Base-by-base conservation (phyloP, 2,888 invertebrate genomes). In the Stictocephala bisonia region DNA sequence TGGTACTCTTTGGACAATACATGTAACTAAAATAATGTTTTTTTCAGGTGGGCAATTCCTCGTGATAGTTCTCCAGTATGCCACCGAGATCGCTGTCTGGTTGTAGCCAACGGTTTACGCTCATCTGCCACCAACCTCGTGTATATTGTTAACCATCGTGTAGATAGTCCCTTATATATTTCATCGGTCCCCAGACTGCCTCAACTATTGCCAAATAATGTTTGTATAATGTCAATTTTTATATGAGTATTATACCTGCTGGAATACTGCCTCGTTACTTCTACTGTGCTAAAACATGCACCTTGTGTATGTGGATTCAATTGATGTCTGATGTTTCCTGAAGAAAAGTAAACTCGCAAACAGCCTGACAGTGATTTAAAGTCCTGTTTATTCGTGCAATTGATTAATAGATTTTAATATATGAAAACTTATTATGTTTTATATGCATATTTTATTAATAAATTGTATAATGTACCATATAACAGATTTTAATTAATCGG, bases 401-500 rank as follows among this genome's bases (percentile, higher is more conserved):
- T 31, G 35, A 35, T 35, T 27, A 13, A 60, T 31, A 35, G 35
- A 60, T 27, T 35, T 60, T 60, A 29, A 60, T n/a, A 60, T 60
- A 60, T 35, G 22, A 29, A 60, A 35, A 35, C 40, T 11, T 64
- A 64, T 26, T 35, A 26, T 64, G 22, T 64, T 41, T 27, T 11
- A 24, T 41, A 64, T 24, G n/a, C 22, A 64, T 26, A 64, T 64
- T 40, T 22, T 60, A 60, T 60, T 56, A 56, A 56, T 56, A 56
- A 26, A 56, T 56, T 31, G n/a, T 29, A 31, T 56, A 60, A 35
- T 60, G 35, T 60, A 40, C 40, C n/a, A n/a, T 20, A 40, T 60
- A 60, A 60, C 60, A 31, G 15, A 29, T 35, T n/a, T n/a, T n/a
- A n/a, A n/a, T 64, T 64, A 64, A 64, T 44, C 27, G 64, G 64